These are phyloP conservation scores for Tigriopus californicus DNA, from an alignment of 2,888 invertebrate species.

Conservation along the genomic window DNA sequence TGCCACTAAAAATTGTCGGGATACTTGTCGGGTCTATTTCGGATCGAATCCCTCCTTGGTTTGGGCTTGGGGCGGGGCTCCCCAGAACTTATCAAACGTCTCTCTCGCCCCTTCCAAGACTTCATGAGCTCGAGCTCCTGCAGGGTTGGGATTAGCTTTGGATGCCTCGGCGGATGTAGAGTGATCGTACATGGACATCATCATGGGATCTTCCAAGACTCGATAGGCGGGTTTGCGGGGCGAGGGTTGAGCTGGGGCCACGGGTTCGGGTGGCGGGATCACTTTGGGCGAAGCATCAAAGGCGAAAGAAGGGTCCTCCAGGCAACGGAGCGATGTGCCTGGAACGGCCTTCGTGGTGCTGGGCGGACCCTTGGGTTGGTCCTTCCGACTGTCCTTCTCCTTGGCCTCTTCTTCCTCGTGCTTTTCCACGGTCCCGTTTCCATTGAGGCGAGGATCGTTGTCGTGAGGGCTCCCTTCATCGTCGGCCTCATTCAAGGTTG, in stretches of 20 bases:
- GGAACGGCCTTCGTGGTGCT: too few species aligned
- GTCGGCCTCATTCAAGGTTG: too few species aligned
- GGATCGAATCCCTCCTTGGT: too few species aligned
- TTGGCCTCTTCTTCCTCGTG: neutral
- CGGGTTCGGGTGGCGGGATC: constrained; percentile 16
- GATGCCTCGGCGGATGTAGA: neutral
- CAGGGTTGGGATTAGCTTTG: neutral
- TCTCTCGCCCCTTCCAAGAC: constrained; percentile 14
- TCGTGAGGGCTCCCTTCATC: too few species aligned
- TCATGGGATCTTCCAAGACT: constrained; percentile 14
- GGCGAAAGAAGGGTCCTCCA: constrained; percentile 38
- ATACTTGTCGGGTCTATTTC: too few species aligned
- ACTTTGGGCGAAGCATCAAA: constrained; percentile 27
- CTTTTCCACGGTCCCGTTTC: too few species aligned
- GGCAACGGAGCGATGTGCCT: constrained; percentile 28
- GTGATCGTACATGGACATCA: neutral
- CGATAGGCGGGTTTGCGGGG: constrained; percentile 1
- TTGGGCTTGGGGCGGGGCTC: neutral
- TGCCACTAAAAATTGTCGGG: too few species aligned
- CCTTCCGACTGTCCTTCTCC: neutral
- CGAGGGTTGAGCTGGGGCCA: neutral
- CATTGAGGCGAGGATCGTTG: too few species aligned
- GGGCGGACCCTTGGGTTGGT: neutral
- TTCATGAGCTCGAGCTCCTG: neutral
- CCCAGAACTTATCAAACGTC: constrained; percentile 14